phyloP scores from a whole-genome alignment of 2,113 vertebrate genomes.

The Benthochromis sp. region DNA sequence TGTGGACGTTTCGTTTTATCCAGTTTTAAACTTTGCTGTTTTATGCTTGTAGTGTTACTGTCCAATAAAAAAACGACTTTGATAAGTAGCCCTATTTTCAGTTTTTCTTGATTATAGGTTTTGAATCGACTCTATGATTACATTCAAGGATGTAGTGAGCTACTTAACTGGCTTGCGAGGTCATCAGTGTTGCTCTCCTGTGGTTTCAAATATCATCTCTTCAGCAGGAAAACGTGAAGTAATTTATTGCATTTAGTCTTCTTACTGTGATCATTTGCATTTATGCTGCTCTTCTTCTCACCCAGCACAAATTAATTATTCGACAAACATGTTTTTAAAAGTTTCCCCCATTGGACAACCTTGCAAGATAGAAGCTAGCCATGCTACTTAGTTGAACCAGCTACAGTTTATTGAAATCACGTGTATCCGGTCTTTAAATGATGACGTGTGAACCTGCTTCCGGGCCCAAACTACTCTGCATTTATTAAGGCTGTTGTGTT shows the following conservation, averaged over 20 bases:
- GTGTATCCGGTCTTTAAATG: rapidly evolving
- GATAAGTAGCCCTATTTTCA: background rate
- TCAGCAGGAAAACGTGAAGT: background rate
- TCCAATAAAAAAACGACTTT: background rate
- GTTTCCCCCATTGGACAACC: background rate
- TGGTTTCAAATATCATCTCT: background rate
- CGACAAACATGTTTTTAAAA: rapidly evolving
- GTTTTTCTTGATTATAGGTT: background rate
- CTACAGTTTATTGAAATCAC: background rate
- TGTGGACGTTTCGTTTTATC: background rate
- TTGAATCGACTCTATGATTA: background rate
- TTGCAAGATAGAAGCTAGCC: background rate
- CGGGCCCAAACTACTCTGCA: background rate
- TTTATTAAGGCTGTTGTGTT: background rate
- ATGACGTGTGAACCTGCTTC: rapidly evolving
- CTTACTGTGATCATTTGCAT: background rate
- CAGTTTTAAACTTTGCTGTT: background rate
- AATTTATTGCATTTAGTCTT: background rate
- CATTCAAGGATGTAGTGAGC: rapidly evolving
- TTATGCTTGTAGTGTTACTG: background rate
- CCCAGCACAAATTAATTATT: background rate
- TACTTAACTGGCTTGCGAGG: background rate
- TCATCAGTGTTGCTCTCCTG: background rate
- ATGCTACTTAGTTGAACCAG: background rate
- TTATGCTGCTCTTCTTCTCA: background rate